A percentile compares a stretch with the other conserved stretches of the same genome.
Conservation (phyloP, 1,140 invertebrate genomes). For the Tigriopus japonicus region DNA sequence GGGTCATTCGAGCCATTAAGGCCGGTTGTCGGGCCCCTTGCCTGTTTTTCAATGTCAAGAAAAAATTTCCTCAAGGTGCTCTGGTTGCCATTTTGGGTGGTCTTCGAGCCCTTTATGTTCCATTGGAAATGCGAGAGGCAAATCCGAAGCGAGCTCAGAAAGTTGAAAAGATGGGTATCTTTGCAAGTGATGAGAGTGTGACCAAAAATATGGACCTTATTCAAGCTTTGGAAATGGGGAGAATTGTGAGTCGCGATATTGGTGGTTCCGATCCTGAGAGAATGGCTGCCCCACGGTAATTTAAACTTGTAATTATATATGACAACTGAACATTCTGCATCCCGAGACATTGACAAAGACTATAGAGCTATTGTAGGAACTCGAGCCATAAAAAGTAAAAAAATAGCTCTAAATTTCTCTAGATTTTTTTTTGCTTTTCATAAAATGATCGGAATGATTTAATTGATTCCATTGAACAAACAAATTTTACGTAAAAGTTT, state of each 20-base stretch:
- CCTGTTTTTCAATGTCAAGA: slow-evolving; percentile 18
- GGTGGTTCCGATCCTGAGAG: slow-evolving; percentile 77
- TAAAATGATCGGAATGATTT: no score
- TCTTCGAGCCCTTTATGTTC: slow-evolving; percentile 60
- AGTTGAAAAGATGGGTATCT: slow-evolving; percentile 40
- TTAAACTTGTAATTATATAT: no score
- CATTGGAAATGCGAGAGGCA: slow-evolving; percentile 33
- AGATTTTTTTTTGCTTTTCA: no score
- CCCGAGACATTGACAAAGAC: no score
- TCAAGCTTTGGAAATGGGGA: slow-evolving; percentile 19
- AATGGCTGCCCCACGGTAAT: slow-evolving; percentile 54
- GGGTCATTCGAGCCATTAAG: slow-evolving; percentile 32
- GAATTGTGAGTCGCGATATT: slow-evolving; percentile 59
- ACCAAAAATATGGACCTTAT: neutral
- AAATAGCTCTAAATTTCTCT: no score
- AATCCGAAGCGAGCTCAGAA: slow-evolving; percentile 40
- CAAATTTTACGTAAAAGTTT: no score
- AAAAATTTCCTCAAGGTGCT: slow-evolving; percentile 35
- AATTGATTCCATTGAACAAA: no score
- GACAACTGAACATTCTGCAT: no score
- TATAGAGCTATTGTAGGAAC: no score
- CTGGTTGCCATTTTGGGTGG: slow-evolving; percentile 57
- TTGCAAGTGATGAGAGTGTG: slow-evolving; percentile 30
- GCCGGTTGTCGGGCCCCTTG: slow-evolving; percentile 10
- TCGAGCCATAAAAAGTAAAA: no score